phyloP scores from a whole-genome alignment of 2,113 vertebrate species.

The Acanthisitta chloris region DNA sequence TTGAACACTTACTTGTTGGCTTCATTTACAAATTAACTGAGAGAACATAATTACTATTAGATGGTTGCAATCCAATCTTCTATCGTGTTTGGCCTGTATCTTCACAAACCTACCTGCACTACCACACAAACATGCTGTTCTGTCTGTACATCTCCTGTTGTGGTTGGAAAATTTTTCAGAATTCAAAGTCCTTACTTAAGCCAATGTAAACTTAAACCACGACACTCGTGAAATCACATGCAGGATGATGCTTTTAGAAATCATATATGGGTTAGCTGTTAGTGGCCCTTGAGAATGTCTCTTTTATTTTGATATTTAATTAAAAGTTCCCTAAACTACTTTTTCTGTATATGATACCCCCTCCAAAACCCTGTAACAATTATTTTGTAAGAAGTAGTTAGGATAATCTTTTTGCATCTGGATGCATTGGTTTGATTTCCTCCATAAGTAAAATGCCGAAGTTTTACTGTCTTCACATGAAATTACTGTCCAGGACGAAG shows the following conservation, averaged over 20 bases:
- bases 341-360: neutral
- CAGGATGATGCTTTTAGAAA: neutral
- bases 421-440: neutral
- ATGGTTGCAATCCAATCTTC: neutral
- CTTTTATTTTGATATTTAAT: neutral
- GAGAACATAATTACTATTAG: neutral
- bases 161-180: neutral
- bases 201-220: neutral
- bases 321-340: neutral
- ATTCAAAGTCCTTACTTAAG: neutral
- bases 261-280: neutral
- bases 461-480: neutral
- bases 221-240: neutral
- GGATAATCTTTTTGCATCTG: neutral
- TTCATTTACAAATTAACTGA: neutral
- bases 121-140: neutral
- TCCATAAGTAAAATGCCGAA: neutral
- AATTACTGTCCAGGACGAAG: neutral
- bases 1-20: neutral
- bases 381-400: neutral
- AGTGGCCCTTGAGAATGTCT: neutral
- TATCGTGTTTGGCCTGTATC: neutral
- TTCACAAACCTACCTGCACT: neutral
- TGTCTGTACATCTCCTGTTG: neutral
- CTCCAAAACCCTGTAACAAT: neutral